A percentile compares a stretch with the other conserved stretches of the same genome.
phyloP scores from a whole-genome alignment of 2,113 vertebrate genomes.

The Cynocephalus volans region DNA sequence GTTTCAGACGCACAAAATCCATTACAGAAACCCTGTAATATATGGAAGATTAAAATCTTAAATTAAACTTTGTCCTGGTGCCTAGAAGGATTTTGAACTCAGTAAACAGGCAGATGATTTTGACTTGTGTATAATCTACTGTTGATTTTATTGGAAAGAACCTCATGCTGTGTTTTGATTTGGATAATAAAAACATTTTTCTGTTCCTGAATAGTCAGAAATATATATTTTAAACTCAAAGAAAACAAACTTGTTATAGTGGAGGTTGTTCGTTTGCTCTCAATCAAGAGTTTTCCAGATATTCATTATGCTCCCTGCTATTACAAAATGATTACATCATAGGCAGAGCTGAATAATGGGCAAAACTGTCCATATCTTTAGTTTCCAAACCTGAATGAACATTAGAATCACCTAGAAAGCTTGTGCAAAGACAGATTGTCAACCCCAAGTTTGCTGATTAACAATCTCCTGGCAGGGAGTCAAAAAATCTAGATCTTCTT shows the following conservation, averaged over 20 bases:
- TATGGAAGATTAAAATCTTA: conserved; percentile 91
- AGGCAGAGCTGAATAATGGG: neutral
- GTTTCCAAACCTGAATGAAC: neutral
- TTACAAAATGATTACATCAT: neutral
- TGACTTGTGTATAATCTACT: conserved; percentile 84
- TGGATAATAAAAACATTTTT: conserved; percentile 85
- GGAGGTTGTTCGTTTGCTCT: conserved; percentile 33
- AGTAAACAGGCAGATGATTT: conserved; percentile 85
- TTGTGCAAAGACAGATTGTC: neutral
- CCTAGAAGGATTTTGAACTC: conserved; percentile 89
- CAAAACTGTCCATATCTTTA: neutral
- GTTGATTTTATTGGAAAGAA: conserved; percentile 87
- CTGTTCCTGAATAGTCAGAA: conserved; percentile 83
- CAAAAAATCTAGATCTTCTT: neutral
- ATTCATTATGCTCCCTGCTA: too few species aligned
- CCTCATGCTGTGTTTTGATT: conserved; percentile 86
- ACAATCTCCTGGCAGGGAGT: neutral
- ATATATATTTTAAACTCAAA: conserved; percentile 82
- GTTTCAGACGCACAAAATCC: conserved; percentile 89
- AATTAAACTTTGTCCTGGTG: conserved; percentile 87
- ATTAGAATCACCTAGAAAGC: neutral
- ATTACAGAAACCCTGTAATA: conserved; percentile 89
- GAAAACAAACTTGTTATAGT: conserved; percentile 61
- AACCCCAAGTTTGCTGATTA: neutral
- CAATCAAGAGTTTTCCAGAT: neutral